phyloP scores from a whole-genome alignment of 2,888 invertebrate species.

The Litoditis marina region DNA sequence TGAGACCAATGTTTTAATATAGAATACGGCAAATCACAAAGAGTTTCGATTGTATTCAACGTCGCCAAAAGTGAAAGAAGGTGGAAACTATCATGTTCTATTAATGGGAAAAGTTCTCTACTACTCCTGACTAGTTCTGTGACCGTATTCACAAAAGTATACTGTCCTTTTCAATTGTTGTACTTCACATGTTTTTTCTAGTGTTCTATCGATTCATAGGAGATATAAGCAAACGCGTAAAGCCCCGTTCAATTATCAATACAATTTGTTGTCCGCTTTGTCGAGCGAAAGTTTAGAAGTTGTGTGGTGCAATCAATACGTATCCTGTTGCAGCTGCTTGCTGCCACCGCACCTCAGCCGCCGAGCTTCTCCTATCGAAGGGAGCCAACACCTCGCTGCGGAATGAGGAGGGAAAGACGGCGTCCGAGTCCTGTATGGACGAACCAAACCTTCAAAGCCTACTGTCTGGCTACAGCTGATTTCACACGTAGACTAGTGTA shows the following conservation, averaged over 20 bases:
- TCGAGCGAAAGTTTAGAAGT: no score
- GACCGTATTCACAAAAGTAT: no score
- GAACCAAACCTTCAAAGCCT: neutral
- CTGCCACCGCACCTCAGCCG: constrained; percentile 26
- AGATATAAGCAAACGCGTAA: no score
- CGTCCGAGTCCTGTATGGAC: constrained; percentile 36
- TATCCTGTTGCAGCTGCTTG: constrained; percentile 24
- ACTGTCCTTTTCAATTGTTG: no score
- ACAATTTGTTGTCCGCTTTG: neutral
- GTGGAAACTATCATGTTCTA: no score
- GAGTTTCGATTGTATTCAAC: no score
- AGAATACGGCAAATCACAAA: no score
- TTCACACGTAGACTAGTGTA: neutral
- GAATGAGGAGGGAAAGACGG: constrained; percentile 40
- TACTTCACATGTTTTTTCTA: no score
- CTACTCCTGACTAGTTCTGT: no score
- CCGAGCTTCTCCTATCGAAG: constrained; percentile 32
- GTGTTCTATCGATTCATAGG: neutral
- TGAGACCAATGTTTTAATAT: constrained; percentile 35
- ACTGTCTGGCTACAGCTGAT: neutral
- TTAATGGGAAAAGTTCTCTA: no score
- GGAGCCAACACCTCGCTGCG: constrained; percentile 36
- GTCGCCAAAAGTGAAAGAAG: no score
- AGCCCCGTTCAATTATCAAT: neutral
- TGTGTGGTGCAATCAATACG: no score